Evolutionary conservation across 2,113 vertebrate genomes (phyloP).

Genomic region (Symphodus melops): DNA sequence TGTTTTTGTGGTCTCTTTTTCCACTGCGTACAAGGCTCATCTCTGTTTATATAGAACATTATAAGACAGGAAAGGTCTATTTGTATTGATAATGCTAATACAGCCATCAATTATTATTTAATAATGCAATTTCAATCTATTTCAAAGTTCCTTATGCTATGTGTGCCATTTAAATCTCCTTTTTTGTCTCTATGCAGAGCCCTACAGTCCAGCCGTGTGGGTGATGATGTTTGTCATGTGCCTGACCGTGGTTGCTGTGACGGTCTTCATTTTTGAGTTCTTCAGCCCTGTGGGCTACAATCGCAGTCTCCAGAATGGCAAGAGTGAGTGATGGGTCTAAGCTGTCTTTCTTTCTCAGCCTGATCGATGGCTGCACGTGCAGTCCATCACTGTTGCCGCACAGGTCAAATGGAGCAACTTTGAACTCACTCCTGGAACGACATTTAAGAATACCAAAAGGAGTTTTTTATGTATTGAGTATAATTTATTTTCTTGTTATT

Average conservation of each 20-base stretch:
- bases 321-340: slow-evolving; percentile 85
- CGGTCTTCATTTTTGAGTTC: slow-evolving; percentile 94
- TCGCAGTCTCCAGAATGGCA: slow-evolving; percentile 88
- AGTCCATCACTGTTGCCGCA: slow-evolving; percentile 35
- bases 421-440: slow-evolving; percentile 10
- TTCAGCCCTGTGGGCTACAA: slow-evolving; percentile 94
- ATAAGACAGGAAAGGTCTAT: slow-evolving; percentile 7
- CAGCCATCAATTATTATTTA: neutral
- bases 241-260: slow-evolving; percentile 95
- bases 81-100: slow-evolving; percentile 7
- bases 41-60: neutral
- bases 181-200: slow-evolving; percentile 80
- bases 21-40: neutral
- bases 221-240: slow-evolving; percentile 99
- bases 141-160: neutral
- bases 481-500: neutral
- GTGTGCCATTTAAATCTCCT: neutral
- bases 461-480: neutral
- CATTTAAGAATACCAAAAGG: neutral
- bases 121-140: neutral
- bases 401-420: slow-evolving; percentile 48
- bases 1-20: slow-evolving; percentile 44
- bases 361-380: slow-evolving; percentile 39
- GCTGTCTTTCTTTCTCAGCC: slow-evolving; percentile 29
- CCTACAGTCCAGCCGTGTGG: slow-evolving; percentile 96